Percentiles rank a stretch among this genome's conserved stretches.
phyloP scores from a whole-genome alignment of 2,797 vertebrate genomes.

The Poecilia velifera region DNA sequence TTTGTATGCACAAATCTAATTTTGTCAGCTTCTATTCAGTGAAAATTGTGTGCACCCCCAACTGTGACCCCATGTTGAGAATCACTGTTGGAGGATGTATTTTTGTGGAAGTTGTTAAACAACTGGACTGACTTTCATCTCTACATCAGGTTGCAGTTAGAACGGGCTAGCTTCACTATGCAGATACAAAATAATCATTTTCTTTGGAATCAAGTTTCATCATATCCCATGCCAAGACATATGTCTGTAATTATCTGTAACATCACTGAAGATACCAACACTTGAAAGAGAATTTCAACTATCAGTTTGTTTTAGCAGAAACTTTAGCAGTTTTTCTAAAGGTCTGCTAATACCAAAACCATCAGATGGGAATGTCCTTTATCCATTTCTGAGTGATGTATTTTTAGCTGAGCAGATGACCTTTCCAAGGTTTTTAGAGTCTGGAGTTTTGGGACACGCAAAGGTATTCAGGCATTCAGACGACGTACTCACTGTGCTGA shows the following conservation, averaged over 20 bases:
- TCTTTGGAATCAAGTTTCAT: background rate
- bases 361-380: slow-evolving; percentile 28
- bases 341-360: slow-evolving; percentile 11
- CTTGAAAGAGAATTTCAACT: slow-evolving; percentile 27
- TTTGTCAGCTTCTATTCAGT: background rate
- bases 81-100: background rate
- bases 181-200: background rate
- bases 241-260: background rate
- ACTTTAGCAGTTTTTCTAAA: slow-evolving; percentile 5
- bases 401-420: slow-evolving; percentile 49
- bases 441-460: slow-evolving; percentile 48
- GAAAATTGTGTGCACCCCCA: background rate
- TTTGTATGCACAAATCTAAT: background rate
- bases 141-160: background rate
- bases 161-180: background rate
- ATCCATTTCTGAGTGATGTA: slow-evolving; percentile 33
- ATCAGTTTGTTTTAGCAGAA: slow-evolving; percentile 8
- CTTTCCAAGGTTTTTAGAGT: slow-evolving; percentile 43
- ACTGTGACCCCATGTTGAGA: background rate
- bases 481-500: slow-evolving; percentile 33
- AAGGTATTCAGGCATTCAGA: slow-evolving; percentile 57
- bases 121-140: background rate
- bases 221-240: background rate
- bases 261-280: slow-evolving; percentile 21
- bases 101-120: background rate